phyloP scores from a whole-genome alignment of 92 coral and sea anemone genomes.

The Pocillopora meandrina region DNA sequence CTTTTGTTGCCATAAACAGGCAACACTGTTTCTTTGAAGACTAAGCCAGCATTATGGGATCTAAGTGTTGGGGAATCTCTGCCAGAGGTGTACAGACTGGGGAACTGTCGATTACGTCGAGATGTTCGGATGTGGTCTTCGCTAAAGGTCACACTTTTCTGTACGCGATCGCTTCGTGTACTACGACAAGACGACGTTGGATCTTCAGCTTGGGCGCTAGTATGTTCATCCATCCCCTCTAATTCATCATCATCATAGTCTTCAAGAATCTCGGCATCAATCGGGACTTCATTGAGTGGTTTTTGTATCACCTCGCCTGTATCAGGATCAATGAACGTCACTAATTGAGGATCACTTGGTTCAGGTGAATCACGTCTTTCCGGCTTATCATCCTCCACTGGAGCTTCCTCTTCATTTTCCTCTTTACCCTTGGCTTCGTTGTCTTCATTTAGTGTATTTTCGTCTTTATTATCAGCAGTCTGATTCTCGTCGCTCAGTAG shows the following conservation, averaged over 20 bases:
- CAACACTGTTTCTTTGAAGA: slow-evolving; percentile 35
- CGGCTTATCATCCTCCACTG: background rate
- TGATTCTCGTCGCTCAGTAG: background rate
- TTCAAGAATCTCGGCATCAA: slow-evolving; percentile 62
- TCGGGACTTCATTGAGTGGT: slow-evolving; percentile 64
- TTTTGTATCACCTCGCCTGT: slow-evolving; percentile 65
- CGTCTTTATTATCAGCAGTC: background rate
- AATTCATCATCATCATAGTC: slow-evolving; percentile 34
- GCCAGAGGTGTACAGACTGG: slow-evolving; percentile 1
- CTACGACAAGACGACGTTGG: slow-evolving; percentile 9
- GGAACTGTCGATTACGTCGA: slow-evolving; percentile 1
- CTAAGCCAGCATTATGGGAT: slow-evolving; percentile 7
- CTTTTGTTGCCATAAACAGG: slow-evolving; percentile 51
- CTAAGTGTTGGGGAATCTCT: slow-evolving; percentile 29
- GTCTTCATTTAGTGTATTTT: background rate
- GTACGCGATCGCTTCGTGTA: slow-evolving; percentile 17
- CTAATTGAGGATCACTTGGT: slow-evolving; percentile 25
- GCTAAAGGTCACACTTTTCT: slow-evolving; percentile 8
- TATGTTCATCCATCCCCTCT: slow-evolving; percentile 23
- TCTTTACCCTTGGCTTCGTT: slow-evolving; percentile 33
- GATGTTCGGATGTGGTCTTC: background rate
- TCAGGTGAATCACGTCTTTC: slow-evolving; percentile 4
- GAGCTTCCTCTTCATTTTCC: slow-evolving; percentile 32
- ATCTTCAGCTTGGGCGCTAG: background rate
- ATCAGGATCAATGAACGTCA: slow-evolving; percentile 67